Evolutionary conservation across 2,797 vertebrate genomes (phyloP), one percentile per base, ranked within the genome.

Genomic region (Eidolon dupreanum): DNA sequence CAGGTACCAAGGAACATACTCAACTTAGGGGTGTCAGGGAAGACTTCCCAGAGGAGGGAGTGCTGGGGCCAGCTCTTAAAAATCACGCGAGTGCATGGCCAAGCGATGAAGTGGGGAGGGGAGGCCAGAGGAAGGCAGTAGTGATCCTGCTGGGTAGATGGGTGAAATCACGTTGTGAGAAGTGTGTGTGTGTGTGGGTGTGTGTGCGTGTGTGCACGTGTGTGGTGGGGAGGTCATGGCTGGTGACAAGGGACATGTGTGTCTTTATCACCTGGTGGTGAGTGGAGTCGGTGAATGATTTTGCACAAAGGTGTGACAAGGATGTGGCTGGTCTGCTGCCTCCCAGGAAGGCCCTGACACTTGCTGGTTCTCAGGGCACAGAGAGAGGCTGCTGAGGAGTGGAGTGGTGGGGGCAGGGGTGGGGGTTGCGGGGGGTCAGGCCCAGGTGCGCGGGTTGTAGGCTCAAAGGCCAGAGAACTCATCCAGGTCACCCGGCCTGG

Each of bases 31-130:
- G 13, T 65, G 22, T 84, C 43, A 36, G 78, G 49, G 43, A 65
- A 36, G 19, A 82, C 2, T 13, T 85, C 74, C 46, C 26, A 43
- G 51, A 73, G 0, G 53, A 79, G 20, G 53, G 16, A 1, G 7
- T 5, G 61, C 53, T 59, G 53, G 82, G n/a, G 43, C 31, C 3
- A 36, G 36, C 22, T 59, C 31, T 88, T 59, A 41, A 36, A 70
- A 28, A 28, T 22, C 28, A 26, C 1, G 9, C 1, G 16, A 24
- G 49, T 36, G 8, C 65, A 3, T 0, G 1, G 28, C 19, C 46
- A 49, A 59, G 33, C 51, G 65, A 46, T 15, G 36, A 43, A 5
- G 20, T 8, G 49, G 46, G 41, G 20, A 53, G 55, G 59, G 61
- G 84, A 24, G 26, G 51, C 19, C 20, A 61, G 71, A 38, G 1